These are phyloP conservation scores for Osmerus mordax DNA, from an alignment of 2,113 vertebrate species.

Conservation along the genomic window DNA sequence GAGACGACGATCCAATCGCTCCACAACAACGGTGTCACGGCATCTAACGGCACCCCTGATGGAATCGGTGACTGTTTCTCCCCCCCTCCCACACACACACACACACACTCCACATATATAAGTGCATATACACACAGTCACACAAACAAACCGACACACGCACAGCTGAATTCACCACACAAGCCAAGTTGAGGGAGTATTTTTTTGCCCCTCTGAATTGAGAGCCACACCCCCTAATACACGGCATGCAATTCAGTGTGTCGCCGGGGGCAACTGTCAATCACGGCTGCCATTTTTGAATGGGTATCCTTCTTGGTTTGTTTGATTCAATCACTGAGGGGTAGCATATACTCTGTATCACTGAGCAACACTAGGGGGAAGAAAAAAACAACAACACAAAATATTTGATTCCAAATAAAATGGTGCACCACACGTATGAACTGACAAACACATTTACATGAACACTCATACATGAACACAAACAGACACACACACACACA, in stretches of 20 bases:
- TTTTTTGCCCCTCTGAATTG: too few species aligned
- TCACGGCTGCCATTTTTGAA: conserved; percentile 53
- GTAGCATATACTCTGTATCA: conserved; percentile 51
- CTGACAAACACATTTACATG: background rate
- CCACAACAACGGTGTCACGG: conserved; percentile 34
- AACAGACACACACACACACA: conserved; percentile 13
- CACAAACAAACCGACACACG: too few species aligned
- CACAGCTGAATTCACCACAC: background rate
- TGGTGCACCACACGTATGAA: background rate
- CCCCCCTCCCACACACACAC: background rate
- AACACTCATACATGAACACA: conserved; percentile 16
- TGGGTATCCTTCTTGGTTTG: conserved; percentile 46
- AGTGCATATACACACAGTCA: too few species aligned
- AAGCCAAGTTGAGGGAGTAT: background rate
- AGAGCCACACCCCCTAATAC: background rate
- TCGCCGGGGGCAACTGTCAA: conserved; percentile 55
- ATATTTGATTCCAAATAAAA: background rate
- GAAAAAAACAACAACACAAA: background rate
- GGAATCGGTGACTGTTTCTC: conserved; percentile 9
- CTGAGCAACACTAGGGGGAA: conserved; percentile 39
- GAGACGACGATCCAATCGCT: conserved; percentile 30
- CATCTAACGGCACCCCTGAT: conserved; percentile 15
- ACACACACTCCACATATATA: too few species aligned
- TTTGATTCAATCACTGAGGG: conserved; percentile 64
- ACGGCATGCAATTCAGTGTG: background rate